Percentiles rank a stretch among this genome's conserved stretches.
Evolutionary conservation across 2,797 vertebrate species (phyloP).

Genomic region (Toxotes lorentzi): DNA sequence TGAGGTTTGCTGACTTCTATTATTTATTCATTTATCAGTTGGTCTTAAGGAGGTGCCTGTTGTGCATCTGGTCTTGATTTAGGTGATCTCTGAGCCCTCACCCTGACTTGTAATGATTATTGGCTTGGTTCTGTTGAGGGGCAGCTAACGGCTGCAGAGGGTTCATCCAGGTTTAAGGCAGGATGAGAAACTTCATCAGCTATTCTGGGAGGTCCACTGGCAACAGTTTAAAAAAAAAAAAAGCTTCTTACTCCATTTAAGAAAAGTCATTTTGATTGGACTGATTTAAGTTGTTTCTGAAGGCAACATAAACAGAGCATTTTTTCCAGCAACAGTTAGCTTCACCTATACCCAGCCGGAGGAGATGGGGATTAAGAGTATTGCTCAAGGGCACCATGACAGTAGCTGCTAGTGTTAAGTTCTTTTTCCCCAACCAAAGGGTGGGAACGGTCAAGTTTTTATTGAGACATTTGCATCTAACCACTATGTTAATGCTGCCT

Average conservation of each 20-base stretch:
- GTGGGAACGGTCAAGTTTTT: slow-evolving; percentile 30
- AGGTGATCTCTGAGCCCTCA: slow-evolving; percentile 72
- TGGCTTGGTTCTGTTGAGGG: slow-evolving; percentile 74
- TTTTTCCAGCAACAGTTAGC: slow-evolving; percentile 20
- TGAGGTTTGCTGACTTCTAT: slow-evolving; percentile 35
- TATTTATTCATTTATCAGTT: slow-evolving; percentile 45
- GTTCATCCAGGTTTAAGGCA: slow-evolving; percentile 82
- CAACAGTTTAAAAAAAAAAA: slow-evolving; percentile 41
- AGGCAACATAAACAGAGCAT: slow-evolving; percentile 12
- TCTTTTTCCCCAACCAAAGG: slow-evolving; percentile 22
- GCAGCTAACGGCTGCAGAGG: slow-evolving; percentile 68
- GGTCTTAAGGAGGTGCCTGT: slow-evolving; percentile 62
- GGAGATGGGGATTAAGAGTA: slow-evolving; percentile 21
- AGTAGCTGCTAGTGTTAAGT: slow-evolving; percentile 41
- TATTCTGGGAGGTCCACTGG: slow-evolving; percentile 68
- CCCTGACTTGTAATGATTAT: slow-evolving; percentile 79
- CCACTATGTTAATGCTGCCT: slow-evolving; percentile 39
- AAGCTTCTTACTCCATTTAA: slow-evolving; percentile 15
- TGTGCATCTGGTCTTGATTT: slow-evolving; percentile 81
- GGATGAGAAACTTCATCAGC: slow-evolving; percentile 66
- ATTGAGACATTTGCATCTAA: slow-evolving; percentile 30
- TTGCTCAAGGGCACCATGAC: slow-evolving; percentile 50
- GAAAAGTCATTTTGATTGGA: slow-evolving; percentile 16
- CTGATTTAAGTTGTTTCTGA: slow-evolving; percentile 13
- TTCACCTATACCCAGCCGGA: slow-evolving; percentile 3